Evolutionary conservation across 1,140 invertebrate genomes (phyloP).

Genomic region (Melanaphis sacchari): DNA sequence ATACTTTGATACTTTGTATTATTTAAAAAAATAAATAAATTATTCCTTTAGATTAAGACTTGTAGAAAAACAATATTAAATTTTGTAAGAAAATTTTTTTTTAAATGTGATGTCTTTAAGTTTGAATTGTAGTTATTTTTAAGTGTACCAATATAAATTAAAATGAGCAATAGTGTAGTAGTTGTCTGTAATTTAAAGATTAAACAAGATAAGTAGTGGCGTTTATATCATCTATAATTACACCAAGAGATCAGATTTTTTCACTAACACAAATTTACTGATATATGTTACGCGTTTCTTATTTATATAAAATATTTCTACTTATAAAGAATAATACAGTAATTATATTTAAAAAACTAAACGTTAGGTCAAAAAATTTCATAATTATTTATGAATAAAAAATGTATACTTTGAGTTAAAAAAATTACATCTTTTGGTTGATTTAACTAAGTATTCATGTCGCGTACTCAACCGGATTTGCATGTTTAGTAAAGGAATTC

Average conservation of each 20-base stretch:
- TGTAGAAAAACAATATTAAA: background rate
- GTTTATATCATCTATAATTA: background rate
- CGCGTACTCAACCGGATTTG: constrained; percentile 5
- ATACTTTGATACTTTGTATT: background rate
- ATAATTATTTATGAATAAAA: background rate
- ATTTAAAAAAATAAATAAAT: background rate
- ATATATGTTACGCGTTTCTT: background rate
- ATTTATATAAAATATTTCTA: background rate
- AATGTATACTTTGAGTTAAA: background rate
- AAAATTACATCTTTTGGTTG: background rate
- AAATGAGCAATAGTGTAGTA: too few species aligned
- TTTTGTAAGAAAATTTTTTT: background rate
- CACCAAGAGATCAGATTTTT: background rate
- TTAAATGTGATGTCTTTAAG: background rate
- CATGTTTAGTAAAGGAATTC: background rate
- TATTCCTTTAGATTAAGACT: background rate
- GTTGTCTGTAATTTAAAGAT: too few species aligned
- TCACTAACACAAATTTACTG: background rate
- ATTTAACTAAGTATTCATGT: constrained; percentile 16
- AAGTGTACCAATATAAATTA: background rate
- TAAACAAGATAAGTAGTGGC: too few species aligned
- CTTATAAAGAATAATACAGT: background rate
- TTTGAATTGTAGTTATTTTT: background rate
- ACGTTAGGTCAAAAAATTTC: background rate
- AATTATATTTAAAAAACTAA: too few species aligned